Evolutionary conservation across 2,113 vertebrate genomes (phyloP).

Genomic region (Hylia prasina): DNA sequence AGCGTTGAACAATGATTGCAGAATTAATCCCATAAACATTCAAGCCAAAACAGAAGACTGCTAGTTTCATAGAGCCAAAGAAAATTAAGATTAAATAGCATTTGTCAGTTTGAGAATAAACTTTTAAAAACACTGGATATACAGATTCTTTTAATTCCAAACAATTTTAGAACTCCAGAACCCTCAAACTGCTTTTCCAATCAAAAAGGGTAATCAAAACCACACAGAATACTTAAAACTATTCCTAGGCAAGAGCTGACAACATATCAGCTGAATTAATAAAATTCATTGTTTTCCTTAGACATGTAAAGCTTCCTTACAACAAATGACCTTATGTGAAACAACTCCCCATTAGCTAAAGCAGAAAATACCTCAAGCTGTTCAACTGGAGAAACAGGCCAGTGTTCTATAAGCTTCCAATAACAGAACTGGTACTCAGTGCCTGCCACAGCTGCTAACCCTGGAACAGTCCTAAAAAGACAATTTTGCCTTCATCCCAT

Average conservation of each 20-base stretch:
- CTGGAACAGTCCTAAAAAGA: not conserved
- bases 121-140: constrained; percentile 31
- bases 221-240: constrained; percentile 31
- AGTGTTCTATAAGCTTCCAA: not conserved
- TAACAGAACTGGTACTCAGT: not conserved
- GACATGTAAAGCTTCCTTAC: constrained; percentile 29
- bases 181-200: constrained; percentile 62
- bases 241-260: constrained; percentile 47
- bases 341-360: not conserved
- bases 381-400: not conserved
- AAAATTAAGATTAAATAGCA: constrained; percentile 49
- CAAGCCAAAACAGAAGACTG: constrained; percentile 64
- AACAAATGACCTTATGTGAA: not conserved
- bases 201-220: constrained; percentile 56
- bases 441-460: not conserved
- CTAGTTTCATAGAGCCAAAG: constrained; percentile 47
- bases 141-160: constrained; percentile 61
- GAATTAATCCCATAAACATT: constrained; percentile 49
- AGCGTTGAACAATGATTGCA: not conserved
- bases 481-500: not conserved
- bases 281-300: not conserved
- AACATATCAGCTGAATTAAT: constrained; percentile 17
- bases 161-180: constrained; percentile 49
- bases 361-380: not conserved
- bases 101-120: constrained; percentile 45